phyloP scores from a whole-genome alignment of 2,113 vertebrate species.

The Amblyopsis rosae region DNA sequence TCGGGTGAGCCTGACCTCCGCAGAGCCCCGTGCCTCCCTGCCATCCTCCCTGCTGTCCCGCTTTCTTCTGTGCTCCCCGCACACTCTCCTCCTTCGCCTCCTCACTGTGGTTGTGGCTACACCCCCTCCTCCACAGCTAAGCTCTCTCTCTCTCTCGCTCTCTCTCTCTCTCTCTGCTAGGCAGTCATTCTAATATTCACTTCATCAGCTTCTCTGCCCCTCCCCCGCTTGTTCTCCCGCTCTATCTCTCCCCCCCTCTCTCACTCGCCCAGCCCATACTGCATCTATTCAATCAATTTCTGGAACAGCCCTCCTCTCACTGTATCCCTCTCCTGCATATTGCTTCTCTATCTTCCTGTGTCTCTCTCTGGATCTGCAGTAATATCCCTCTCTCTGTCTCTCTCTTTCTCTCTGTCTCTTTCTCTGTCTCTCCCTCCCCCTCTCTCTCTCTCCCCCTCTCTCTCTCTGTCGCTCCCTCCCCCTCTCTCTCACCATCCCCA shows the following conservation, averaged over 20 bases:
- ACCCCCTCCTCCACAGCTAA: background rate
- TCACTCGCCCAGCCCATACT: conserved; percentile 56
- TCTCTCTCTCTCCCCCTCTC: conserved; percentile 34
- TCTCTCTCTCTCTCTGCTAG: background rate
- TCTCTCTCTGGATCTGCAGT: conserved; percentile 28
- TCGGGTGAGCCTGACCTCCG: background rate
- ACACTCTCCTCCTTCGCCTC: background rate
- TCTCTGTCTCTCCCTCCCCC: conserved; percentile 34
- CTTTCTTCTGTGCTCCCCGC: background rate
- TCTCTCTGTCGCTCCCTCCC: background rate
- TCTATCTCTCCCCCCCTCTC: conserved; percentile 12
- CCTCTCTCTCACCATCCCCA: background rate
- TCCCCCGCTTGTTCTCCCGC: conserved; percentile 52
- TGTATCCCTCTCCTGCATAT: conserved; percentile 5
- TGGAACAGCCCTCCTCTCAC: conserved; percentile 69
- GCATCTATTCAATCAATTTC: conserved; percentile 87
- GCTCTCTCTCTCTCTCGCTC: background rate
- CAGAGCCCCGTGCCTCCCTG: background rate
- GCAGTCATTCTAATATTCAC: background rate
- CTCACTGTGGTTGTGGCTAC: background rate
- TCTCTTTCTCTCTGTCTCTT: conserved; percentile 6
- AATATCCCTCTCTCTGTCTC: conserved; percentile 49
- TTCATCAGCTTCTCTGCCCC: background rate
- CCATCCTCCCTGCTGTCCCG: conserved; percentile 3
- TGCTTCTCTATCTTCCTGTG: conserved; percentile 8